Conservation (phyloP, 1,140 invertebrate genomes). For the Vanessa atalanta region DNA sequence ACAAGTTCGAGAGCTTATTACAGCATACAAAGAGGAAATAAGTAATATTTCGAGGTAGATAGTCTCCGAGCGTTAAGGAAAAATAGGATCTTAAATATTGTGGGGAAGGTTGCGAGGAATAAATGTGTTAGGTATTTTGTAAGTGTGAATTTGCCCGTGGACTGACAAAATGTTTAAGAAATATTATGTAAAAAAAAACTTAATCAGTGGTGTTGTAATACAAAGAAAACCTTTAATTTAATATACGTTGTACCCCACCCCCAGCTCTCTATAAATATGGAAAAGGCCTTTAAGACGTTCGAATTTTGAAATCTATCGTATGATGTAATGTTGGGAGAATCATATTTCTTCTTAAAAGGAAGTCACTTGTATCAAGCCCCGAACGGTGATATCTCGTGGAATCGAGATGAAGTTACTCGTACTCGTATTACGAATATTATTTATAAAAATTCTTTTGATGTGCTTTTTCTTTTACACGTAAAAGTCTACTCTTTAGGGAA, state of each 20-base stretch:
- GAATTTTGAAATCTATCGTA: conserved; percentile 33
- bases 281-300: conserved; percentile 27
- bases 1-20: conserved; percentile 42
- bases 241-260: neutral
- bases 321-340: conserved; percentile 40
- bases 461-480: conserved; percentile 16
- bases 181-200: no score
- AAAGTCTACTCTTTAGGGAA: conserved; percentile 8
- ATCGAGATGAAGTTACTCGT: conserved; percentile 21
- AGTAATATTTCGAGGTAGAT: conserved; percentile 41
- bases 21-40: conserved; percentile 41
- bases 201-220: no score
- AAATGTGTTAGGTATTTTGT: neutral
- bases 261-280: neutral
- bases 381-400: conserved; percentile 25
- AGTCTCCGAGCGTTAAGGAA: conserved; percentile 41
- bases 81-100: conserved; percentile 30
- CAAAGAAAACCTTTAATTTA: neutral
- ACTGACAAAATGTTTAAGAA: no score
- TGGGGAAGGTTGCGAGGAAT: conserved; percentile 9
- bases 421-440: conserved; percentile 29
- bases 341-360: conserved; percentile 37
- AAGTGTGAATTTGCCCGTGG: no score
- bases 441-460: conserved; percentile 26
- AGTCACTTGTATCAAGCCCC: conserved; percentile 33